Evolutionary conservation across 2,113 vertebrate genomes (phyloP).

Genomic region (Lepisosteus osseus): DNA sequence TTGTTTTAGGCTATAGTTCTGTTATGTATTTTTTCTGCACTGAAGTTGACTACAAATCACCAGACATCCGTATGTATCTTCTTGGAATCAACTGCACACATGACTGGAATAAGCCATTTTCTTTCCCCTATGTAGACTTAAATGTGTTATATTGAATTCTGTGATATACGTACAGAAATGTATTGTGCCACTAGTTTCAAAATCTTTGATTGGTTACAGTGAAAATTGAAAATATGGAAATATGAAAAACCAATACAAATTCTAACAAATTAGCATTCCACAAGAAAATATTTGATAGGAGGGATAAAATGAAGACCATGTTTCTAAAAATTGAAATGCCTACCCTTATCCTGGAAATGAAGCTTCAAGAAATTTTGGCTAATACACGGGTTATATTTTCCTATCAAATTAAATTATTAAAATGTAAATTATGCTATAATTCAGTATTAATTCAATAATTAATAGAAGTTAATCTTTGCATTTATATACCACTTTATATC

Average conservation of each 20-base stretch:
- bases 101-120: constrained; percentile 12
- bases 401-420: neutral
- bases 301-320: constrained; percentile 15
- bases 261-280: constrained; percentile 14
- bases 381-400: neutral
- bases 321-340: constrained; percentile 12
- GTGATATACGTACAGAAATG: constrained; percentile 20
- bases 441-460: neutral
- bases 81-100: constrained; percentile 4
- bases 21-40: neutral
- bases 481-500: too few species aligned
- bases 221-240: constrained; percentile 49
- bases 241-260: constrained; percentile 20
- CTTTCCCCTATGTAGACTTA: constrained; percentile 12
- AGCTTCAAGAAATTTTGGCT: too few species aligned
- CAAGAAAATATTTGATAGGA: constrained; percentile 14
- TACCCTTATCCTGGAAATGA: neutral
- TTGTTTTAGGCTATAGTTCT: too few species aligned
- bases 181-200: constrained; percentile 23
- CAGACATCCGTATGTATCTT: neutral
- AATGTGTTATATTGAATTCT: constrained; percentile 30
- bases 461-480: too few species aligned
- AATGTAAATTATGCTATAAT: neutral
- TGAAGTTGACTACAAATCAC: neutral
- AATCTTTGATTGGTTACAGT: constrained; percentile 30